These are phyloP conservation scores for Oreochromis mossambicus DNA, from an alignment of 2,797 vertebrate genomes.

Conservation along the genomic window DNA sequence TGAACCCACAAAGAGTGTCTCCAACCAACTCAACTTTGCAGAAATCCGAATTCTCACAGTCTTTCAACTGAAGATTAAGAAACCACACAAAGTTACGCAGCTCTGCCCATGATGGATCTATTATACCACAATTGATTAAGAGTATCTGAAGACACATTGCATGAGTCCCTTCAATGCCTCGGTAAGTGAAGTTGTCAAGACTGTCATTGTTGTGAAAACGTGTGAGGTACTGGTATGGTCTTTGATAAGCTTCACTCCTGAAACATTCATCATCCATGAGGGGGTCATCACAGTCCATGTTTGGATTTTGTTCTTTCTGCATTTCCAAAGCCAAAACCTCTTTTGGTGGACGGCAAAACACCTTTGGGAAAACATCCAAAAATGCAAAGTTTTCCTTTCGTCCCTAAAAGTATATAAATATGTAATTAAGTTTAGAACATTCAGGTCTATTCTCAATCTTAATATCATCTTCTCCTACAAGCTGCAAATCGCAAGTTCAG, in stretches of 20 bases:
- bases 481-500: too few species aligned
- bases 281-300: slow-evolving; percentile 28
- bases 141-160: slow-evolving; percentile 81
- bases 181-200: slow-evolving; percentile 79
- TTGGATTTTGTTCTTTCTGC: background rate
- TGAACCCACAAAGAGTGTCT: slow-evolving; percentile 85
- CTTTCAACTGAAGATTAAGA: slow-evolving; percentile 82
- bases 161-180: slow-evolving; percentile 75
- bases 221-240: slow-evolving; percentile 87
- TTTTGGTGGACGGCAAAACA: slow-evolving; percentile 83
- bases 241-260: slow-evolving; percentile 81
- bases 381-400: slow-evolving; percentile 57
- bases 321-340: slow-evolving; percentile 75
- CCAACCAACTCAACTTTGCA: slow-evolving; percentile 72
- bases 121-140: slow-evolving; percentile 82
- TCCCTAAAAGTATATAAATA: slow-evolving; percentile 55
- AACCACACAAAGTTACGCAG: slow-evolving; percentile 85
- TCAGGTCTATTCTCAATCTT: too few species aligned
- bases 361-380: slow-evolving; percentile 82
- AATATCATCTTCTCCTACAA: too few species aligned
- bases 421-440: too few species aligned
- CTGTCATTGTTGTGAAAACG: slow-evolving; percentile 62
- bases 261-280: slow-evolving; percentile 83
- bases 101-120: slow-evolving; percentile 87
- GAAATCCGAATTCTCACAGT: slow-evolving; percentile 85